phyloP scores from a whole-genome alignment of 64 coral and sea anemone species.

The Exaiptasia diaphana region DNA sequence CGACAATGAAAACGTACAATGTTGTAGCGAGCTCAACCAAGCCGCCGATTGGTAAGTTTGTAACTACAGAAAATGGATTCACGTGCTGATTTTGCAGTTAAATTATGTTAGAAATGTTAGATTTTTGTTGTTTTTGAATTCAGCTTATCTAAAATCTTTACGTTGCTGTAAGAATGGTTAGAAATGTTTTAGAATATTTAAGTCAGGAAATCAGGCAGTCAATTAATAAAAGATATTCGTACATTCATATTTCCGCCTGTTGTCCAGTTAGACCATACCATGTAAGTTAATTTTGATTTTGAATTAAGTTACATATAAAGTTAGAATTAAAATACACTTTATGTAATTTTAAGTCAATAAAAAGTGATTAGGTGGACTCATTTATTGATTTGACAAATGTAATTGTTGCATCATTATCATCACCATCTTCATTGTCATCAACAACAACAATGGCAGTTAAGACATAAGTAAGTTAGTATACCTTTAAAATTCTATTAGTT shows the following conservation, averaged over 20 bases:
- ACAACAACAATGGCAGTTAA: too few relatives aligned
- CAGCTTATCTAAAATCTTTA: background rate
- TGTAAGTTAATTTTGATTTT: background rate
- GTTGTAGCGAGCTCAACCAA: constrained; percentile 40
- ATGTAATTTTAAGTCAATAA: background rate
- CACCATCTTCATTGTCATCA: too few relatives aligned
- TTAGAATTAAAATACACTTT: background rate
- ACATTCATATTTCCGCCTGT: background rate
- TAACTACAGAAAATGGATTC: background rate
- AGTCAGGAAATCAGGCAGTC: background rate
- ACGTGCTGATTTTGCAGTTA: background rate
- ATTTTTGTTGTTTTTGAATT: background rate
- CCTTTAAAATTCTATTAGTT: too few relatives aligned
- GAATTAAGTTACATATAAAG: background rate
- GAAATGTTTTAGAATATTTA: background rate
- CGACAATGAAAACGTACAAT: constrained; percentile 47
- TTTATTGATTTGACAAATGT: background rate
- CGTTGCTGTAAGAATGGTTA: background rate
- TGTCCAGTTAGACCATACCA: background rate
- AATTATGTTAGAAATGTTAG: background rate
- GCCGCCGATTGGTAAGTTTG: constrained; percentile 65
- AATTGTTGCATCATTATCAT: too few relatives aligned
- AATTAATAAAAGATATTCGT: background rate
- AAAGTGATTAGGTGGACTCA: background rate
- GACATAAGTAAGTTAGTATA: too few relatives aligned